Conservation (phyloP, 2,797 vertebrate genomes). For the Florisuga fusca region DNA sequence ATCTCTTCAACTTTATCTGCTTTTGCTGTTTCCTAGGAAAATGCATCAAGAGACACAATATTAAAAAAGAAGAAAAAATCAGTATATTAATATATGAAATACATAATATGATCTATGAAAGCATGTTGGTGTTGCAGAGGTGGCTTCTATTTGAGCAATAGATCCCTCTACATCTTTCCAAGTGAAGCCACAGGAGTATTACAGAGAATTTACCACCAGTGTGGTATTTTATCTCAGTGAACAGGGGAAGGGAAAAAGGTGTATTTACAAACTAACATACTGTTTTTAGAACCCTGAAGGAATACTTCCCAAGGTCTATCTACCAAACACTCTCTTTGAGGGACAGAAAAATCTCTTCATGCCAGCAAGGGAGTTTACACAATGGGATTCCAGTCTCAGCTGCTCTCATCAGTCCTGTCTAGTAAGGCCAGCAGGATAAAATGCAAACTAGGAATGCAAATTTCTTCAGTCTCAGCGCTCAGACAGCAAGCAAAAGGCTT, state of each 20-base stretch:
- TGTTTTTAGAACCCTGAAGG: background rate
- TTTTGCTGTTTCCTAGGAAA: background rate
- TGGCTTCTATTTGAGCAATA: background rate
- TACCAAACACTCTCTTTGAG: background rate
- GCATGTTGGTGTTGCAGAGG: background rate
- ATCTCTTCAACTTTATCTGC: background rate
- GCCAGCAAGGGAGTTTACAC: background rate
- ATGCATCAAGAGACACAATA: background rate
- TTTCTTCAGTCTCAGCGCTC: background rate
- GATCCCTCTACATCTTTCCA: background rate
- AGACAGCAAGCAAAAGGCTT: slow-evolving; percentile 15
- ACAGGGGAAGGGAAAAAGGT: background rate
- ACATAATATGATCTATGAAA: background rate
- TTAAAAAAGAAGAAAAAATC: background rate
- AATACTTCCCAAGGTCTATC: background rate
- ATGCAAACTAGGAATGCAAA: background rate
- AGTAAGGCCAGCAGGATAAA: background rate
- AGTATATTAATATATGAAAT: background rate
- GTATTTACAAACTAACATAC: background rate
- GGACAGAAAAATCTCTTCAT: background rate
- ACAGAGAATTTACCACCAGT: background rate
- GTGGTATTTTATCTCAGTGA: background rate
- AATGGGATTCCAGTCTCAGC: background rate
- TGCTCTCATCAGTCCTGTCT: background rate
- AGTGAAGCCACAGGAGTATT: background rate